phyloP scores from a whole-genome alignment of 2,113 vertebrate species.

The Opisthocomus hoazin region DNA sequence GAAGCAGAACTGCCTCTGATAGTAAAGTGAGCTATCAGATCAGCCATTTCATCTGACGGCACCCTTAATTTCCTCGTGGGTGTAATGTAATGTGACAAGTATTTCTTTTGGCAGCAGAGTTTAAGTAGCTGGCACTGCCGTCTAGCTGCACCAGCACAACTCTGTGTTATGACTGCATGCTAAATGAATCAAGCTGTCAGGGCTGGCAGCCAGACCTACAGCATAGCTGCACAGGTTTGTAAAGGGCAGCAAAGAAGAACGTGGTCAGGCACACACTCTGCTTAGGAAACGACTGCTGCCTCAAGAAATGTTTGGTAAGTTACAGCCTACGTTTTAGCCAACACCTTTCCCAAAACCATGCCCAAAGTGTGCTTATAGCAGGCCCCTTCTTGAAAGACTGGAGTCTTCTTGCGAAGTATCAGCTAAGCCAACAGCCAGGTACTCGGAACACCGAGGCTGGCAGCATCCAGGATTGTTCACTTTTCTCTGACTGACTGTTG shows the following conservation, averaged over 20 bases:
- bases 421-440: background rate
- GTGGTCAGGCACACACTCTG: background rate
- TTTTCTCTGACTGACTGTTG: background rate
- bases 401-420: background rate
- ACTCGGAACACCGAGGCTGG: background rate
- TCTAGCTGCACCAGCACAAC: background rate
- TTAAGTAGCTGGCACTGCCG: background rate
- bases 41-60: background rate
- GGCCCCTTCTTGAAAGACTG: background rate
- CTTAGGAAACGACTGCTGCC: background rate
- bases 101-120: background rate
- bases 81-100: background rate
- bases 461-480: background rate
- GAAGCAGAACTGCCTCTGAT: background rate
- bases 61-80: background rate
- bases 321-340: background rate
- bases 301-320: background rate
- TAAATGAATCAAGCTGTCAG: background rate
- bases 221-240: background rate
- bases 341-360: background rate
- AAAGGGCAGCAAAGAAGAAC: background rate
- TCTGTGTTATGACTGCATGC: background rate
- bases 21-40: background rate
- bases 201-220: background rate
- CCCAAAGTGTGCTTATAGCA: background rate